Evolutionary conservation across 1,140 invertebrate species (phyloP).

Genomic region (Thrips palmi): DNA sequence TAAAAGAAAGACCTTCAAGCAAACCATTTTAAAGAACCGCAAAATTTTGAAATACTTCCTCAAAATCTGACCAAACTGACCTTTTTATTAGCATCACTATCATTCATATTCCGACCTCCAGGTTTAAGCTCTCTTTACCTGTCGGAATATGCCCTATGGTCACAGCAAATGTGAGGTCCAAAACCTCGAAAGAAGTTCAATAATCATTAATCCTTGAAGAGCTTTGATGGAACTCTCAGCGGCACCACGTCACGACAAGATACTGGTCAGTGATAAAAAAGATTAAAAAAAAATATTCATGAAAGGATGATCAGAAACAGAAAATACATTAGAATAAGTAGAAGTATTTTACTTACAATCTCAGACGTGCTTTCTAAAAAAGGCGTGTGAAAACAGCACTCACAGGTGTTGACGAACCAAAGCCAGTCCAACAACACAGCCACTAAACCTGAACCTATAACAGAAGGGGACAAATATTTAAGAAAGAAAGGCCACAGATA

Average conservation of each 20-base stretch:
- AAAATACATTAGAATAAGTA: background rate
- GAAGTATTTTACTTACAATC: slow-evolving; percentile 36
- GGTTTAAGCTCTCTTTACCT: slow-evolving; percentile 83
- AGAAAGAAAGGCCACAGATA: background rate
- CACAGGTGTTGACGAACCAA: slow-evolving; percentile 89
- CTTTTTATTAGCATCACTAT: slow-evolving; percentile 93
- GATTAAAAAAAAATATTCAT: slow-evolving; percentile 6
- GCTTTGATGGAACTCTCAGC: slow-evolving; percentile 81
- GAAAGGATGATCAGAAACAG: slow-evolving; percentile 1
- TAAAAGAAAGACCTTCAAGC: background rate
- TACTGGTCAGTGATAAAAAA: slow-evolving; percentile 55
- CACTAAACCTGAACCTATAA: slow-evolving; percentile 83
- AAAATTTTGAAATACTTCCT: slow-evolving; percentile 1
- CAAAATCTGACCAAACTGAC: slow-evolving; percentile 18
- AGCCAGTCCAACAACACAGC: slow-evolving; percentile 79
- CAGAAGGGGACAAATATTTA: slow-evolving; percentile 15
- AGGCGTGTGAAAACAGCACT: slow-evolving; percentile 95
- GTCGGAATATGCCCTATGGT: slow-evolving; percentile 61
- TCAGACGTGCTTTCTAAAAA: slow-evolving; percentile 86
- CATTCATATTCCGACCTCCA: slow-evolving; percentile 73
- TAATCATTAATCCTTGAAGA: slow-evolving; percentile 86
- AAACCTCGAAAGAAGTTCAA: slow-evolving; percentile 52
- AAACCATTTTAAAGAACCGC: slow-evolving; percentile 2
- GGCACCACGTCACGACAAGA: slow-evolving; percentile 82
- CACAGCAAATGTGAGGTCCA: slow-evolving; percentile 66